Evolutionary conservation across 1,140 invertebrate genomes (phyloP).

Genomic region (Cardiocondyla obscurior): DNA sequence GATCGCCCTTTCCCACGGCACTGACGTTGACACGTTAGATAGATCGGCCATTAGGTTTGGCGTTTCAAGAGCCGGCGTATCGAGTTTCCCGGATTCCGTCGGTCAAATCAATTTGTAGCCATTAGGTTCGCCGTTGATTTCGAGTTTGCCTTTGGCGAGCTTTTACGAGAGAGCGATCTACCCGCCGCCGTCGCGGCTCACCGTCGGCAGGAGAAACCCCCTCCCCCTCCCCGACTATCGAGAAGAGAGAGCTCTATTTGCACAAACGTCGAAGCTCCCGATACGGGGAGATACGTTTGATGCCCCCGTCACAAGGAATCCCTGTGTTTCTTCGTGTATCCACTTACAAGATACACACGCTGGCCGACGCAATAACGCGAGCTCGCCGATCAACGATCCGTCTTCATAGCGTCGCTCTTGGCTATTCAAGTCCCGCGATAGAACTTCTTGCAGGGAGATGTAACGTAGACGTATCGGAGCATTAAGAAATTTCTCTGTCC

Average conservation of each 20-base stretch:
- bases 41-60: conserved; percentile 82
- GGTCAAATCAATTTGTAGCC: conserved; percentile 83
- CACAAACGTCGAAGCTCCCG: conserved; percentile 52
- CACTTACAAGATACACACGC: conserved; percentile 30
- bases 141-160: conserved; percentile 76
- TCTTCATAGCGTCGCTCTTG: neutral
- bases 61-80: conserved; percentile 78
- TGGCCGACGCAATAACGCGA: conserved; percentile 9
- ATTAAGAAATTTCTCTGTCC: neutral
- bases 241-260: conserved; percentile 57
- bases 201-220: conserved; percentile 14
- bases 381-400: conserved; percentile 4
- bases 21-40: conserved; percentile 81
- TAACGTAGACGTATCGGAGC: neutral
- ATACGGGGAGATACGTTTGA: conserved; percentile 29
- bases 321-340: conserved; percentile 11
- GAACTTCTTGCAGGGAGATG: neutral
- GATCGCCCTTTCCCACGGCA: conserved; percentile 74
- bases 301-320: conserved; percentile 14
- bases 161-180: conserved; percentile 70
- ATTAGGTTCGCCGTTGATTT: conserved; percentile 74
- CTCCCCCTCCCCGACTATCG: no score
- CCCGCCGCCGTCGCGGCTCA: conserved; percentile 6
- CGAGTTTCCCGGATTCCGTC: conserved; percentile 81
- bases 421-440: neutral